Conservation (phyloP, 2,797 vertebrate genomes). For the Gorsachius magnificus region DNA sequence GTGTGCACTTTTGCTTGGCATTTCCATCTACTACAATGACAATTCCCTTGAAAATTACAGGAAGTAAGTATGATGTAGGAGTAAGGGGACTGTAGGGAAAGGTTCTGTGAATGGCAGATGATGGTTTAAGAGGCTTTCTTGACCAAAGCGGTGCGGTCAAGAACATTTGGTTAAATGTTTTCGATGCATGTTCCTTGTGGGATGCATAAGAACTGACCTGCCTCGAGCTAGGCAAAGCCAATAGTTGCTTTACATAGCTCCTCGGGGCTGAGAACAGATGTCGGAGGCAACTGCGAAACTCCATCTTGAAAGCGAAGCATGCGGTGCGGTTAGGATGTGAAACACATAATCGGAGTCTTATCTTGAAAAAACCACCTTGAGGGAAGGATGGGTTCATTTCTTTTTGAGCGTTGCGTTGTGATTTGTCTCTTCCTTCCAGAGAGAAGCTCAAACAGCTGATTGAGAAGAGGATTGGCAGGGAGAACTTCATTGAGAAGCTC, state of each 20-base stretch:
- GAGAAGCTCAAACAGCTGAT: constrained; percentile 98
- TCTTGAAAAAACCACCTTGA: not conserved
- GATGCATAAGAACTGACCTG: not conserved
- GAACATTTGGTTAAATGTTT: not conserved
- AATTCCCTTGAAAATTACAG: constrained; percentile 95
- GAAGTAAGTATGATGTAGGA: constrained; percentile 83
- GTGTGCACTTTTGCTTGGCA: constrained; percentile 93
- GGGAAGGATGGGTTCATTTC: not conserved
- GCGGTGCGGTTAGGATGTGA: not conserved
- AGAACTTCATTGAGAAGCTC: constrained; percentile 97
- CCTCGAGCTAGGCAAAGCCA: not conserved
- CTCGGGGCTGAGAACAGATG: not conserved
- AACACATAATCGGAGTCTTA: too few relatives aligned
- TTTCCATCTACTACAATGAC: constrained; percentile 98
- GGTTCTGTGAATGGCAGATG: not conserved
- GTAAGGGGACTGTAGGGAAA: not conserved
- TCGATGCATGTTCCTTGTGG: rapidly evolving
- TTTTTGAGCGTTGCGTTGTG: not conserved
- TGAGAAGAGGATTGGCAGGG: constrained; percentile 97
- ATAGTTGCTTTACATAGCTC: not conserved
- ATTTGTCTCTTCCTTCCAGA: constrained; percentile 68
- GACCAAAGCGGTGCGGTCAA: rapidly evolving
- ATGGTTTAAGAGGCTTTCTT: not conserved
- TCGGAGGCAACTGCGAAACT: too few relatives aligned
- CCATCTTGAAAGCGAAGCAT: not conserved